Conservation (phyloP, 1,140 invertebrate species). For the Antheraea pernyi region DNA sequence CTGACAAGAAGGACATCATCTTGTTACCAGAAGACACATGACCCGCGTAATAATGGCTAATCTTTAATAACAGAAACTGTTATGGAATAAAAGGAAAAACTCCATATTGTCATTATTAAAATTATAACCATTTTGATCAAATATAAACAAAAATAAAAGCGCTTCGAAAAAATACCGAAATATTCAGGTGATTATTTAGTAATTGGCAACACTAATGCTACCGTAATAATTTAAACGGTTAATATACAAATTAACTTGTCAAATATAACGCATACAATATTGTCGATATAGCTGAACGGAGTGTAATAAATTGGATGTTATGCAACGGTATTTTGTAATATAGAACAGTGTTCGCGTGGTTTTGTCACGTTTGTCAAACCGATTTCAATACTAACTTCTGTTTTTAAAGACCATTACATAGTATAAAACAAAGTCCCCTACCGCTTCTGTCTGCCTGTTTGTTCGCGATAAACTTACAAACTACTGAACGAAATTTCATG, state of each 20-base stretch:
- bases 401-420: not conserved
- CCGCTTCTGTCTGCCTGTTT: too few species aligned
- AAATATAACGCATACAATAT: not conserved
- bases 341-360: not conserved
- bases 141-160: not conserved
- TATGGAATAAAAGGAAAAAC: too few species aligned
- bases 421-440: too few species aligned
- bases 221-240: not conserved
- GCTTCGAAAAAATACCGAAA: not conserved
- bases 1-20: too few species aligned
- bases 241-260: constrained; percentile 1
- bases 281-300: not conserved
- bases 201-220: not conserved
- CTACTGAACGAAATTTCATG: too few species aligned
- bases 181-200: not conserved
- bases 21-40: too few species aligned
- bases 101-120: too few species aligned
- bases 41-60: too few species aligned
- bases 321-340: not conserved
- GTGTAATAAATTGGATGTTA: not conserved
- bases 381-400: not conserved
- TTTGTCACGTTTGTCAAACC: not conserved
- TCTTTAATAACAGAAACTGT: too few species aligned
- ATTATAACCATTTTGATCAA: too few species aligned
- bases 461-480: too few species aligned